Conservation (phyloP, 2,888 invertebrate genomes). For the Tipula confusa region DNA sequence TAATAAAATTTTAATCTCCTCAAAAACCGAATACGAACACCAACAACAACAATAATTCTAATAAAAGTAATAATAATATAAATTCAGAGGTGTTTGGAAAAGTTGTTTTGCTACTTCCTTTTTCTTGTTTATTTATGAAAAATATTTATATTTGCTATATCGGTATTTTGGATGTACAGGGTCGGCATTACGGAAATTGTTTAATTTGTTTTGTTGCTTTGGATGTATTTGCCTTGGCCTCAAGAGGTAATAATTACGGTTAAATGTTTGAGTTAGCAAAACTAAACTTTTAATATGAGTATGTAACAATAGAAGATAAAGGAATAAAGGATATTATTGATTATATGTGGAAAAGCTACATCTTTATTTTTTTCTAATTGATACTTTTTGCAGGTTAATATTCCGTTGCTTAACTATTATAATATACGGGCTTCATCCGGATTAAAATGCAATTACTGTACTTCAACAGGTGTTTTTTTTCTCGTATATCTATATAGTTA, state of each 20-base stretch:
- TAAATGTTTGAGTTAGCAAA: background rate
- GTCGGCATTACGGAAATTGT: background rate
- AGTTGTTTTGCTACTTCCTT: background rate
- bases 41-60: background rate
- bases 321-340: too few species aligned
- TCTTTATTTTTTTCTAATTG: too few species aligned
- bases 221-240: background rate
- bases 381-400: too few species aligned
- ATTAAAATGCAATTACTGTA: too few species aligned
- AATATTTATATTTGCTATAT: background rate
- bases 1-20: slow-evolving; percentile 30
- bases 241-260: background rate
- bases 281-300: background rate
- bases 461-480: too few species aligned
- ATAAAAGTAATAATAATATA: slow-evolving; percentile 3
- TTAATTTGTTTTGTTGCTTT: background rate
- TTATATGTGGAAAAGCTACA: too few species aligned
- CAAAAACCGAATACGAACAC: slow-evolving; percentile 5
- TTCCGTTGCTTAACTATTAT: too few species aligned
- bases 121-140: background rate
- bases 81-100: background rate
- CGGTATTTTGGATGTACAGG: background rate
- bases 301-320: too few species aligned
- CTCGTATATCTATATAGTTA: too few species aligned
- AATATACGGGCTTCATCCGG: too few species aligned